phyloP scores from a whole-genome alignment of 2,113 vertebrate species.

The Cyphomyrus plagiostoma region DNA sequence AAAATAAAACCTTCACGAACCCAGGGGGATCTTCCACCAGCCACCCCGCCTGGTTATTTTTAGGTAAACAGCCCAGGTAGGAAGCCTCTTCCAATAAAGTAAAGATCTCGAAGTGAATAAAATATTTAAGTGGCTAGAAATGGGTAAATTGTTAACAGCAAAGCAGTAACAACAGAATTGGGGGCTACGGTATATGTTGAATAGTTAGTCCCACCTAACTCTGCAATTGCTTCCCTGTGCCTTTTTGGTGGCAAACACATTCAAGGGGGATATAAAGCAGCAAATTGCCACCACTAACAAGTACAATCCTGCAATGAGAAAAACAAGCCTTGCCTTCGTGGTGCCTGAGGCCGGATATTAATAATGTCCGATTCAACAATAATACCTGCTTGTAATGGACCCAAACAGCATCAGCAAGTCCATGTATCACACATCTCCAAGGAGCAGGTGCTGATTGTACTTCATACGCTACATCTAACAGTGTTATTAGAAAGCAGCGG shows the following conservation, averaged over 20 bases:
- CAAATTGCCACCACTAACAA: background rate
- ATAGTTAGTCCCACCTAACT: background rate
- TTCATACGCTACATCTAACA: constrained; percentile 28
- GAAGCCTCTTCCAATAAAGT: background rate
- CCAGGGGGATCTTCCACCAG: background rate
- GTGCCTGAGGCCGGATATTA: background rate
- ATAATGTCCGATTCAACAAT: background rate
- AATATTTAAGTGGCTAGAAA: background rate
- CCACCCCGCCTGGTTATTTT: background rate
- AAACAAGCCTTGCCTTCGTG: background rate
- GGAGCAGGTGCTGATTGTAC: constrained; percentile 19
- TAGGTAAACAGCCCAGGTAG: background rate
- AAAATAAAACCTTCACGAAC: background rate
- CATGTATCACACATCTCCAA: constrained; percentile 8
- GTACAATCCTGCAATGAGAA: background rate
- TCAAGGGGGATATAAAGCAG: background rate
- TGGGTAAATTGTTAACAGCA: background rate
- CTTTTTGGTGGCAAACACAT: background rate
- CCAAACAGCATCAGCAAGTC: background rate
- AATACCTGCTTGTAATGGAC: background rate
- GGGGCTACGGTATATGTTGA: background rate
- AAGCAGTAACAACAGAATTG: background rate
- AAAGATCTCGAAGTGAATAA: background rate
- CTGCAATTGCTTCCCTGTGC: background rate
- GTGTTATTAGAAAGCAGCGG: constrained; percentile 19